Conservation (phyloP, 2,113 vertebrate species). For the Balaeniceps rex region DNA sequence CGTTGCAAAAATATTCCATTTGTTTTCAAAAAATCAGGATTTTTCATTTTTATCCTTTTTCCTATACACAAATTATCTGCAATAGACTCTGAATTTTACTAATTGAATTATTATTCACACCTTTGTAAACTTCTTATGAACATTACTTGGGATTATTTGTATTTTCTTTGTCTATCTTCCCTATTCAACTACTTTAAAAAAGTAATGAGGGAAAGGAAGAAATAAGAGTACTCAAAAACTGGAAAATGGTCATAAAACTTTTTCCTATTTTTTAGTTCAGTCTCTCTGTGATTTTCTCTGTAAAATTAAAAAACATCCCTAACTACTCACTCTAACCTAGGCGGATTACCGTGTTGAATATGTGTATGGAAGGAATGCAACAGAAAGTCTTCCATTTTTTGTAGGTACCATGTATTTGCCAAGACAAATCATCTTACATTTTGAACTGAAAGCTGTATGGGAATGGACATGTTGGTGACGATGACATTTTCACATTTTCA, state of each 20-base stretch:
- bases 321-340: background rate
- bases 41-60: background rate
- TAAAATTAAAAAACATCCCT: background rate
- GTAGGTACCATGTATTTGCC: background rate
- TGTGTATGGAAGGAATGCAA: background rate
- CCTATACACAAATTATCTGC: background rate
- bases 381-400: background rate
- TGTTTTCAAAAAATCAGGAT: background rate
- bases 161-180: background rate
- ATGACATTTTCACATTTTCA: background rate
- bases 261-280: background rate
- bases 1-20: background rate
- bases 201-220: background rate
- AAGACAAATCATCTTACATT: background rate
- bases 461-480: background rate
- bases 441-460: background rate
- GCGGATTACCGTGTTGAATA: background rate
- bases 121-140: background rate
- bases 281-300: background rate
- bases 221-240: background rate
- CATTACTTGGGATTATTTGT: background rate
- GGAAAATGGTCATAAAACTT: background rate
- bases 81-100: background rate
- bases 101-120: background rate
- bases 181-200: background rate